A percentile compares a stretch with the other conserved stretches of the same genome.
Conservation (phyloP, 1,140 invertebrate species). For the Phortica variegata region DNA sequence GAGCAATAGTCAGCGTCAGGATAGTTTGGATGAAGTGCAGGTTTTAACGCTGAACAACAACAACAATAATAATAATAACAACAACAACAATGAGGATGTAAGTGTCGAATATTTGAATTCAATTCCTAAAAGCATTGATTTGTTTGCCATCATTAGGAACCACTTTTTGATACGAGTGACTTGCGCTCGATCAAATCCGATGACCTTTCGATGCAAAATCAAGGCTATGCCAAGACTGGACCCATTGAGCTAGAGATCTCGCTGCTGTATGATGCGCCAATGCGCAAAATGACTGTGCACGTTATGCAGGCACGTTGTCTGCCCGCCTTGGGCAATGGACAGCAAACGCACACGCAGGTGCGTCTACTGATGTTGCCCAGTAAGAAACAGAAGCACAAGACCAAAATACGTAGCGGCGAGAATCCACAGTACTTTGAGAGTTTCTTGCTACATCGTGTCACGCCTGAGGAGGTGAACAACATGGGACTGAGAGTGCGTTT, state of each 20-base stretch:
- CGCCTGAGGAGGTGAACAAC: conserved; percentile 89
- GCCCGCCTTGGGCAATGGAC: conserved; percentile 70
- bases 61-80: conserved; percentile 15
- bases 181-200: conserved; percentile 54
- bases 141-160: conserved; percentile 49
- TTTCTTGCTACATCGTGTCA: conserved; percentile 86
- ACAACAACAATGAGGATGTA: conserved; percentile 58
- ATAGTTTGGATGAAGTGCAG: conserved; percentile 35
- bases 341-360: conserved; percentile 81
- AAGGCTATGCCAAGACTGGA: conserved; percentile 56
- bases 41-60: conserved; percentile 36
- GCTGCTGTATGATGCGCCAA: conserved; percentile 83
- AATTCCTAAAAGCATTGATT: conserved; percentile 9
- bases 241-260: conserved; percentile 76
- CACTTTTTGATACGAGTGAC: conserved; percentile 58
- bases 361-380: conserved; percentile 82
- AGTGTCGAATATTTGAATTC: conserved; percentile 29
- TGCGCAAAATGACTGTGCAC: conserved; percentile 86
- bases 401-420: conserved; percentile 82
- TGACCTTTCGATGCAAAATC: conserved; percentile 32
- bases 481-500: conserved; percentile 88
- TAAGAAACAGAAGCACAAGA: conserved; percentile 92
- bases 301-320: conserved; percentile 84
- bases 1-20: conserved; percentile 11
- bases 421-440: conserved; percentile 91